phyloP scores from a whole-genome alignment of 2,888 invertebrate species.

The Unio pictorum region DNA sequence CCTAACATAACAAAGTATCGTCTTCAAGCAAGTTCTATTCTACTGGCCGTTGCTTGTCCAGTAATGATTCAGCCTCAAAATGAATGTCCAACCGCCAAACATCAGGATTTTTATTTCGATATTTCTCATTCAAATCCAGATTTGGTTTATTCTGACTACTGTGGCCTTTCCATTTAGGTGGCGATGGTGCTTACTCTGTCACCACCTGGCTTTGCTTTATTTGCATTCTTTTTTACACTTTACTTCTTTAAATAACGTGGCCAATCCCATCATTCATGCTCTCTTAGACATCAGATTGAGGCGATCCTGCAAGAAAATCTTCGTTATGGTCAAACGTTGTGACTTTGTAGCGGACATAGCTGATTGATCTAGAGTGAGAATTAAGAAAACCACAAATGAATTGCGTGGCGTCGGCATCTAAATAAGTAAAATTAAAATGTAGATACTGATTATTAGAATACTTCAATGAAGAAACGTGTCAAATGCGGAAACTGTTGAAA shows the following conservation, averaged over 20 bases:
- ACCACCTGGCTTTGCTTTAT: slow-evolving; percentile 11
- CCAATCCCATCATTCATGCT: slow-evolving; percentile 23
- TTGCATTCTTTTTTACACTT: slow-evolving; percentile 17
- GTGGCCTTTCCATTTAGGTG: slow-evolving; percentile 14
- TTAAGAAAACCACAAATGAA: too few species aligned
- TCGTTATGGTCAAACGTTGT: too few species aligned
- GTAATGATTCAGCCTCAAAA: slow-evolving; percentile 8
- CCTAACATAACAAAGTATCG: slow-evolving; percentile 23
- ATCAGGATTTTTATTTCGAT: slow-evolving; percentile 26
- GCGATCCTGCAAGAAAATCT: slow-evolving; percentile 14
- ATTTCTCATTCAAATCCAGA: slow-evolving; percentile 26
- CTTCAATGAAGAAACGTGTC: too few species aligned
- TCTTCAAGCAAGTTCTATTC: slow-evolving; percentile 9
- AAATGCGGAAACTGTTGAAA: too few species aligned
- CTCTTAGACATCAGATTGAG: slow-evolving; percentile 20
- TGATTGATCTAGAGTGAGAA: too few species aligned
- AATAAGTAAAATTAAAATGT: too few species aligned
- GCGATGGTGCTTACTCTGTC: slow-evolving; percentile 11
- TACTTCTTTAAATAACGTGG: slow-evolving; percentile 26
- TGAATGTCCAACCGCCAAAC: slow-evolving; percentile 23
- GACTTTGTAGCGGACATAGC: too few species aligned
- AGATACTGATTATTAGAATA: too few species aligned
- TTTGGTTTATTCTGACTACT: slow-evolving; percentile 27
- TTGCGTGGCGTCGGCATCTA: too few species aligned
- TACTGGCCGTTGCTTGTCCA: background rate